Evolutionary conservation across 2,797 vertebrate genomes (phyloP).

Genomic region (Triplophysa bombifrons): DNA sequence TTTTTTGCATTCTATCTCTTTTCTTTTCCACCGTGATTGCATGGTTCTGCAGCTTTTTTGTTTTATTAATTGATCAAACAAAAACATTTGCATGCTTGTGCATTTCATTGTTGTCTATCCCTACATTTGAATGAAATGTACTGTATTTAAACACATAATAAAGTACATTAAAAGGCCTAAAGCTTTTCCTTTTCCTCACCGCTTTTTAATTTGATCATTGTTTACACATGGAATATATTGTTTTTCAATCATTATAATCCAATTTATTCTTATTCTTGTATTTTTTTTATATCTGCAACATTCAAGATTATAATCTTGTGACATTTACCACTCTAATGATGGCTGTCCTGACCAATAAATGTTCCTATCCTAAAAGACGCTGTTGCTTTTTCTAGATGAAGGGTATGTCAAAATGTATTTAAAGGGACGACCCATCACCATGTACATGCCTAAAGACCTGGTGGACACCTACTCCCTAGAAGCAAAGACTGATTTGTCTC

Average conservation of each 20-base stretch:
- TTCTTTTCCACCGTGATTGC: constrained; percentile 21
- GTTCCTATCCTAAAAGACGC: constrained; percentile 57
- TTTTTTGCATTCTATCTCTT: constrained; percentile 24
- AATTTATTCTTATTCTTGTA: background rate
- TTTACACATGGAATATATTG: background rate
- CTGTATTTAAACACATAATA: constrained; percentile 67
- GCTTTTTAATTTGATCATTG: constrained; percentile 1
- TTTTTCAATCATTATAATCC: background rate
- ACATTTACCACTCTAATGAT: background rate
- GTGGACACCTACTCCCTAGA: constrained; percentile 94
- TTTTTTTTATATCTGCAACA: background rate
- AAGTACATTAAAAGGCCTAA: constrained; percentile 45
- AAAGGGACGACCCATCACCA: constrained; percentile 95
- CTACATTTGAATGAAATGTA: constrained; percentile 53
- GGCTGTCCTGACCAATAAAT: background rate
- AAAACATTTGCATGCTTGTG: constrained; percentile 45
- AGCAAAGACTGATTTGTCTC: constrained; percentile 87
- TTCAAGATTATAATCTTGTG: background rate
- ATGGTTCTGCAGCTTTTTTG: constrained; percentile 61
- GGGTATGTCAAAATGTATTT: constrained; percentile 99
- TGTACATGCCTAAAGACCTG: constrained; percentile 97
- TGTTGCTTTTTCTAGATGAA: constrained; percentile 89
- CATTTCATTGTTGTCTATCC: constrained; percentile 52
- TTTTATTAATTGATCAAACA: constrained; percentile 56
- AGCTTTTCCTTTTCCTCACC: constrained; percentile 10